phyloP scores from a whole-genome alignment of 2,113 vertebrate species.

The Elaphurus davidianus region DNA sequence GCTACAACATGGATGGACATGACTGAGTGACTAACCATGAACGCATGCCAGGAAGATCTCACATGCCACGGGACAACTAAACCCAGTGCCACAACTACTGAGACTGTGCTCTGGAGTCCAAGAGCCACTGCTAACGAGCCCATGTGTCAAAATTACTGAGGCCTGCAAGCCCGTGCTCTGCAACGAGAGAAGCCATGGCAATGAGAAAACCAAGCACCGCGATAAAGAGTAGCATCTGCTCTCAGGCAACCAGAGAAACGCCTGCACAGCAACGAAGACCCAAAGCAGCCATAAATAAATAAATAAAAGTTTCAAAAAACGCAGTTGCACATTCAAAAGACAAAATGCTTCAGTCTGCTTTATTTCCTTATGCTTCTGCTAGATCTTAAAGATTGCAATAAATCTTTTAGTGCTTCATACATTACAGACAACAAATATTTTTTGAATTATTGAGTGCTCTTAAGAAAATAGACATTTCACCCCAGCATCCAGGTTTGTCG shows the following conservation, averaged over 20 bases:
- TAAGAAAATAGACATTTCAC: not conserved
- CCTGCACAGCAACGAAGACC: not conserved
- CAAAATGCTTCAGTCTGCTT: not conserved
- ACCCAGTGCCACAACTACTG: not conserved
- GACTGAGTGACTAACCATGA: not conserved
- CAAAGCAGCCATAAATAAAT: not conserved
- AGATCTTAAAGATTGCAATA: not conserved
- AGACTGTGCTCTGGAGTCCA: not conserved
- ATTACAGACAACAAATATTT: not conserved
- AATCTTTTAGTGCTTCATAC: not conserved
- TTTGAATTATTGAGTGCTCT: not conserved
- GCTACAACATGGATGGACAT: not conserved
- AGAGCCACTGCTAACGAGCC: not conserved
- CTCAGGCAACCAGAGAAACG: not conserved
- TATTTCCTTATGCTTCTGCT: not conserved
- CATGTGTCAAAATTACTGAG: not conserved
- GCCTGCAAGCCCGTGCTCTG: not conserved
- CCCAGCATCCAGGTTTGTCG: not conserved
- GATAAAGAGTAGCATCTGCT: not conserved
- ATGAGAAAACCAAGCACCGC: not conserved
- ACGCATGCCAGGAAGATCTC: not conserved
- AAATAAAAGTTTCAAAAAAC: not conserved
- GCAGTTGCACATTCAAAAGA: not conserved
- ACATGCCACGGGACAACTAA: not conserved
- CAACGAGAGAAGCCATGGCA: not conserved